Evolutionary conservation across 2,113 vertebrate genomes (phyloP).

Genomic region (Pseudolaguvia tuberculata): DNA sequence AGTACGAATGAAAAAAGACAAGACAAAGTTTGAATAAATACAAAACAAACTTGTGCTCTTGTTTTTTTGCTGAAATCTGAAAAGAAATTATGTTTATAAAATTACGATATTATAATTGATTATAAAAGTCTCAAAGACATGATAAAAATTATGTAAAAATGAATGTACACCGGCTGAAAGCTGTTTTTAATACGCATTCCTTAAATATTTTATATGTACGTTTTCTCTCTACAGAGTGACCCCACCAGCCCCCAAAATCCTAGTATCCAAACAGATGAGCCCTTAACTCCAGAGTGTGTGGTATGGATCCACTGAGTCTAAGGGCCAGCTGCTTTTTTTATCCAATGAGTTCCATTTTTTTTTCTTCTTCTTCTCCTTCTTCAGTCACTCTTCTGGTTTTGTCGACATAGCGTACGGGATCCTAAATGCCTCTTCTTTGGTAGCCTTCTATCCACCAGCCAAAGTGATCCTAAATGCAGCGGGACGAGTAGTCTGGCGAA

Average conservation of each 20-base stretch:
- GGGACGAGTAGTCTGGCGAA: conserved; percentile 44
- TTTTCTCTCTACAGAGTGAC: conserved; percentile 37
- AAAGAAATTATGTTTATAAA: no score
- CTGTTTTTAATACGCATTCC: neutral
- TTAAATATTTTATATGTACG: conserved; percentile 5
- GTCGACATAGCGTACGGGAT: conserved; percentile 22
- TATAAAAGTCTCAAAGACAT: neutral
- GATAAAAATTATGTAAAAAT: neutral
- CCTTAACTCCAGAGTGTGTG: conserved; percentile 38
- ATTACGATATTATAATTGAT: neutral
- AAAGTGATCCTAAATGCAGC: conserved; percentile 36
- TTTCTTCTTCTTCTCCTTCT: neutral
- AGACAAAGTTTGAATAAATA: no score
- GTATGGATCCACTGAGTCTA: conserved; percentile 46
- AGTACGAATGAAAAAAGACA: neutral
- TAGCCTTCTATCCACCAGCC: conserved; percentile 11
- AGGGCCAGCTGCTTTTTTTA: conserved; percentile 50
- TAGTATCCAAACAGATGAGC: conserved; percentile 34
- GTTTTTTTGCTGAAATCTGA: neutral
- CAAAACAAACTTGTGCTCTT: neutral
- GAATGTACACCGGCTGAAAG: neutral
- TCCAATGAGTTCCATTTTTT: conserved; percentile 41
- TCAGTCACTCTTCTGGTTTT: conserved; percentile 41
- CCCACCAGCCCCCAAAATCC: conserved; percentile 28
- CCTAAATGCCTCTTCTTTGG: conserved; percentile 28